A percentile compares a stretch with the other conserved stretches of the same genome.
These are phyloP conservation scores for Tubulanus polymorphus DNA, from an alignment of 2,888 invertebrate species.

Conservation along the genomic window DNA sequence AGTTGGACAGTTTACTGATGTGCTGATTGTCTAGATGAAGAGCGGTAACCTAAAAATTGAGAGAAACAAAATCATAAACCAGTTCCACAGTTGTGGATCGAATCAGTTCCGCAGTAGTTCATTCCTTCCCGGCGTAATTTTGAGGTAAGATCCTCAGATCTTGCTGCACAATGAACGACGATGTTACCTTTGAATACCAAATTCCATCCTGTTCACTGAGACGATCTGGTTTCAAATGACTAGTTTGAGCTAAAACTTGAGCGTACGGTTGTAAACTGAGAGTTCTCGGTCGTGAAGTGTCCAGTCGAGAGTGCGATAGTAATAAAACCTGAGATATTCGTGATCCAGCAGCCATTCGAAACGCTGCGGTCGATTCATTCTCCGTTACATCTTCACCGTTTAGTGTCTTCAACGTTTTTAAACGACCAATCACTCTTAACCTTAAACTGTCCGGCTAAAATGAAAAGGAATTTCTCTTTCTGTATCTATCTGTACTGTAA, in stretches of 20 bases:
- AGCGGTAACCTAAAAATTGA: slow-evolving; percentile 44
- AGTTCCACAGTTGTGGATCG: too few relatives aligned
- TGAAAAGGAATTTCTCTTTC: too few relatives aligned
- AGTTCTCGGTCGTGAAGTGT: slow-evolving; percentile 34
- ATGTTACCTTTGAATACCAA: slow-evolving; percentile 46
- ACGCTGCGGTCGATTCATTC: slow-evolving; percentile 39
- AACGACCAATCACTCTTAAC: slow-evolving; percentile 45
- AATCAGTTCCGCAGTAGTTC: too few relatives aligned
- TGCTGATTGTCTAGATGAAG: slow-evolving; percentile 48
- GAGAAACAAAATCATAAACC: too few relatives aligned
- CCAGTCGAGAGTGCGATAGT: slow-evolving; percentile 40
- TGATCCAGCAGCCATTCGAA: slow-evolving; percentile 45
- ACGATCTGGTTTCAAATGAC: slow-evolving; percentile 40
- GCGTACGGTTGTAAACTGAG: slow-evolving; percentile 31
- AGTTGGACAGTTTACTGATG: slow-evolving; percentile 47
- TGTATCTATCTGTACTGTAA: too few relatives aligned
- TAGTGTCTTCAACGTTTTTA: slow-evolving; percentile 41
- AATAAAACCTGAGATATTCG: slow-evolving; percentile 46
- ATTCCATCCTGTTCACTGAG: slow-evolving; percentile 35
- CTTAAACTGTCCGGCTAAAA: slow-evolving; percentile 40
- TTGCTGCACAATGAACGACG: too few relatives aligned
- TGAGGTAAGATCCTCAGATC: too few relatives aligned
- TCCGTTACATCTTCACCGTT: slow-evolving; percentile 42
- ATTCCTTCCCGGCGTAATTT: too few relatives aligned
- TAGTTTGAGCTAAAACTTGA: slow-evolving; percentile 30